phyloP scores from a whole-genome alignment of 2,888 invertebrate species.

The Helicoverpa assulta region DNA sequence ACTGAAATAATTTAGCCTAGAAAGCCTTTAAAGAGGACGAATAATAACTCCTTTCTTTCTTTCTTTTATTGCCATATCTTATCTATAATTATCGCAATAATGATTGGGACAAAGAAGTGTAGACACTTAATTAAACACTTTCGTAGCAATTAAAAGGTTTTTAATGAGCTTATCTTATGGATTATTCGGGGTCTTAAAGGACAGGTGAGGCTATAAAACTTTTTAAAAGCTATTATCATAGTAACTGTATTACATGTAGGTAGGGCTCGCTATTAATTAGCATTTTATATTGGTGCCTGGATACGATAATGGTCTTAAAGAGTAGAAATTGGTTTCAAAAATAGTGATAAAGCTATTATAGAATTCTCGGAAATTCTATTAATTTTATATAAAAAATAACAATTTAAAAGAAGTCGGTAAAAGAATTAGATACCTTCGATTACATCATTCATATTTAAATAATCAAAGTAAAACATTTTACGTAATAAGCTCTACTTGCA shows the following conservation, averaged over 20 bases:
- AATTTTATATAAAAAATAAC: too few species aligned
- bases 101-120: background rate
- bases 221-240: constrained; percentile 3
- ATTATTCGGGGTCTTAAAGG: background rate
- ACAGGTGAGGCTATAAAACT: constrained; percentile 36
- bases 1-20: background rate
- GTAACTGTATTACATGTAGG: background rate
- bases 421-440: too few species aligned
- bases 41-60: background rate
- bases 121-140: constrained; percentile 17
- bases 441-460: too few species aligned
- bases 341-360: too few species aligned
- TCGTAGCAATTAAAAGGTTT: constrained; percentile 12
- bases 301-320: background rate
- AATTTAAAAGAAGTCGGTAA: too few species aligned
- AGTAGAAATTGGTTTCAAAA: too few species aligned
- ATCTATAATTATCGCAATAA: constrained; percentile 20
- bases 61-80: constrained; percentile 8
- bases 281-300: background rate
- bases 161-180: constrained; percentile 3
- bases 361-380: too few species aligned
- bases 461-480: too few species aligned
- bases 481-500: too few species aligned
- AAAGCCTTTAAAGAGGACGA: background rate
- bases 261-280: too few species aligned